phyloP scores from a whole-genome alignment of 2,888 invertebrate genomes.

The Chrysomela aeneicollis region DNA sequence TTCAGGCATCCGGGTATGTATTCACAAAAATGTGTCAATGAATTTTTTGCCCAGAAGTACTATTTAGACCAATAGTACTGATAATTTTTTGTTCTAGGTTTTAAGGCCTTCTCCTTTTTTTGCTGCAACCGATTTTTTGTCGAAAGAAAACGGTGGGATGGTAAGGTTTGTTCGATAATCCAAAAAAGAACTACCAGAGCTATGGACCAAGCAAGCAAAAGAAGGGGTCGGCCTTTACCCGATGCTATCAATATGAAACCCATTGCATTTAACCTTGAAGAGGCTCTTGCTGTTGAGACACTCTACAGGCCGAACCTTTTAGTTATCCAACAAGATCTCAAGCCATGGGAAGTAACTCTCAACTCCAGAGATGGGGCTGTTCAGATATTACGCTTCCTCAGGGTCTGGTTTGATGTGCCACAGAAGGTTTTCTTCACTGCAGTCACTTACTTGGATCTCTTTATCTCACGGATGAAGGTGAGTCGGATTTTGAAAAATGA shows the following conservation, averaged over 20 bases:
- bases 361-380: slow-evolving; percentile 82
- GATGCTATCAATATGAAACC: slow-evolving; percentile 56
- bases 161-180: slow-evolving; percentile 43
- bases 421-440: slow-evolving; percentile 81
- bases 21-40: slow-evolving; percentile 6
- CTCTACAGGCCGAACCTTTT: slow-evolving; percentile 50
- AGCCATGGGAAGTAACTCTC: slow-evolving; percentile 74
- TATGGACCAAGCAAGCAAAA: slow-evolving; percentile 56
- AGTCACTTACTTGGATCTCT: slow-evolving; percentile 75
- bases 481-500: slow-evolving; percentile 42
- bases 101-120: slow-evolving; percentile 54
- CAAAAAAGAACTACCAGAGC: slow-evolving; percentile 38
- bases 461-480: slow-evolving; percentile 84
- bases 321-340: slow-evolving; percentile 47
- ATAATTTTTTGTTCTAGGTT: slow-evolving; percentile 44
- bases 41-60: slow-evolving; percentile 27
- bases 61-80: too few species aligned
- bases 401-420: slow-evolving; percentile 86
- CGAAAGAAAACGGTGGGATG: slow-evolving; percentile 43
- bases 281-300: slow-evolving; percentile 52
- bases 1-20: slow-evolving; percentile 48
- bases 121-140: slow-evolving; percentile 46
- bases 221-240: slow-evolving; percentile 59
- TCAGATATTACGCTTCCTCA: slow-evolving; percentile 81
- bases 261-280: slow-evolving; percentile 54